Evolutionary conservation across 2,888 invertebrate species (phyloP).

Genomic region (Nasonovia ribisnigri): DNA sequence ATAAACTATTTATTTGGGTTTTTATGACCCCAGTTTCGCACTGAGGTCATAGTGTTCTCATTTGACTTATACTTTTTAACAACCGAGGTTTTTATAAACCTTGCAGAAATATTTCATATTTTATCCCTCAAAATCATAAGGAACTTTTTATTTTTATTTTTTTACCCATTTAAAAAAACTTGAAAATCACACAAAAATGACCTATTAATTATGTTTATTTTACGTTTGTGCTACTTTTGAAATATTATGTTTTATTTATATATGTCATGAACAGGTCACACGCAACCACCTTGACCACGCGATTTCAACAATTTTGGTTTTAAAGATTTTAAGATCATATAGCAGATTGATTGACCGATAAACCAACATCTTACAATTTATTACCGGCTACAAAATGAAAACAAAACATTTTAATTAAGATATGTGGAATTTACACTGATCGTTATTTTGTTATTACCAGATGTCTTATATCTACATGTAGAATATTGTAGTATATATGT

Average conservation of each 20-base stretch:
- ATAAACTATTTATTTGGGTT: background rate
- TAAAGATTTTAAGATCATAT: background rate
- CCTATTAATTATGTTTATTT: background rate
- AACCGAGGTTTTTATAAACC: background rate
- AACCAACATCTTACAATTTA: background rate
- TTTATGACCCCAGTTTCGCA: background rate
- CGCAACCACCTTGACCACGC: background rate
- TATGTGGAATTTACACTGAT: background rate
- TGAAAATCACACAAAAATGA: background rate
- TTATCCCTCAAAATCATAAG: background rate
- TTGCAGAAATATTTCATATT: background rate
- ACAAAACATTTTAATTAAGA: background rate
- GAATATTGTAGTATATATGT: background rate
- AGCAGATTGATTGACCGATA: background rate
- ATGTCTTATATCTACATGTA: background rate
- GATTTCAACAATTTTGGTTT: conserved; percentile 5
- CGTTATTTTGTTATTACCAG: background rate
- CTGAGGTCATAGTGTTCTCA: background rate
- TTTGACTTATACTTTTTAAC: background rate
- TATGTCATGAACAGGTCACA: background rate
- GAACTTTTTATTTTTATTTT: background rate
- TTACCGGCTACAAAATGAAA: background rate
- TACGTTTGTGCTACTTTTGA: background rate
- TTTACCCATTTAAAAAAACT: background rate
- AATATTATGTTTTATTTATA: background rate